Conservation (phyloP, 2,113 vertebrate genomes). For the Phoenicopterus ruber region DNA sequence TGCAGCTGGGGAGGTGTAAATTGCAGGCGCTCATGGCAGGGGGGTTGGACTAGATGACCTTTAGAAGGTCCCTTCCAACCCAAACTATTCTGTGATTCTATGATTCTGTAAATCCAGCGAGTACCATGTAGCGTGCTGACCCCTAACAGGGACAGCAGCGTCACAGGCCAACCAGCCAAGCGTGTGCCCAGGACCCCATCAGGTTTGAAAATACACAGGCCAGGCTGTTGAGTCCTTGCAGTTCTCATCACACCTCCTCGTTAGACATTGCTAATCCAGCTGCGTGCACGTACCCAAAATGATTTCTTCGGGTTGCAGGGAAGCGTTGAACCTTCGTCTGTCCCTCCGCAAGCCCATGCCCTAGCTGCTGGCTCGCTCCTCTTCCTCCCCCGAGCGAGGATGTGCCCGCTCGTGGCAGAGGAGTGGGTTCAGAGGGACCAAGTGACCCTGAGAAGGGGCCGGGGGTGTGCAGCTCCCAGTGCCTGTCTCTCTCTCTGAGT, state of each 20-base stretch:
- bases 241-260: background rate
- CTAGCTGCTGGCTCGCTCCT: background rate
- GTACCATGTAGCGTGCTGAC: fast-evolving
- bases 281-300: fast-evolving
- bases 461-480: background rate
- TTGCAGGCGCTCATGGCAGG: too few species aligned
- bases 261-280: fast-evolving
- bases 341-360: background rate
- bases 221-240: fast-evolving
- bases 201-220: fast-evolving
- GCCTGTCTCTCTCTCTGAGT: background rate
- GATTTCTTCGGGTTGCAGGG: fast-evolving
- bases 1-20: background rate
- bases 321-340: fast-evolving
- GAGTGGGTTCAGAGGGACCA: background rate
- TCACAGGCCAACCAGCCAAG: background rate
- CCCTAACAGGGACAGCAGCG: background rate
- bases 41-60: too few species aligned
- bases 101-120: too few species aligned
- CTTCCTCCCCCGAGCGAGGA: background rate
- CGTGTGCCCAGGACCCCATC: background rate
- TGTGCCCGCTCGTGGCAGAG: background rate
- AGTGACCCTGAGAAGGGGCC: background rate
- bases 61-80: too few species aligned
- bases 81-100: too few species aligned